These are phyloP conservation scores for Grapholita molesta DNA, from an alignment of 1,140 invertebrate species.

Conservation along the genomic window DNA sequence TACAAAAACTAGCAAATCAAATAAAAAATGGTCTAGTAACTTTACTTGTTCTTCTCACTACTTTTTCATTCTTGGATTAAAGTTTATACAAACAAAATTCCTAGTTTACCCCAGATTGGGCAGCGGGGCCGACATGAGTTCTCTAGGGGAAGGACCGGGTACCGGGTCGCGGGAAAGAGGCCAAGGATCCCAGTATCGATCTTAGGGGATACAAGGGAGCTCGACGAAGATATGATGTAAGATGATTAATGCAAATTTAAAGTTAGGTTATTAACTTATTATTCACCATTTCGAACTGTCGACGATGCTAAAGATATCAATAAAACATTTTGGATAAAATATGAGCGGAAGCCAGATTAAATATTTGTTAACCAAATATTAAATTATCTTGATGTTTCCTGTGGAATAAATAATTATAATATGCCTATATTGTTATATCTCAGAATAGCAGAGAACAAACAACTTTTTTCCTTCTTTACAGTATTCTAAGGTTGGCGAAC, in stretches of 20 bases:
- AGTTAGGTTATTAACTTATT: not conserved
- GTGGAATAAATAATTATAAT: not conserved
- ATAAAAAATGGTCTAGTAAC: too few species aligned
- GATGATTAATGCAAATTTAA: not conserved
- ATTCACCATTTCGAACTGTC: not conserved
- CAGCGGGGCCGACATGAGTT: not conserved
- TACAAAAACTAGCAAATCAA: too few species aligned
- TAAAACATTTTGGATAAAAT: not conserved
- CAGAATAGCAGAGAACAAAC: too few species aligned
- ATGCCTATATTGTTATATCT: not conserved
- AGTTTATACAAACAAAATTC: not conserved
- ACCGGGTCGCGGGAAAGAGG: constrained; percentile 38
- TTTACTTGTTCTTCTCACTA: not conserved
- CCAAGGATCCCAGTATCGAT: constrained; percentile 51
- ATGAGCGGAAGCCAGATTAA: not conserved
- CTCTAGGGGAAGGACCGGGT: not conserved
- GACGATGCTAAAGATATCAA: not conserved
- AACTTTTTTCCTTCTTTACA: not conserved
- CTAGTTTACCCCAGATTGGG: not conserved
- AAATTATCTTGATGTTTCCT: not conserved
- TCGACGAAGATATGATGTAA: not conserved
- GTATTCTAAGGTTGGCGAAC: not conserved
- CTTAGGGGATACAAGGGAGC: constrained; percentile 2
- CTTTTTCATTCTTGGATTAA: not conserved
- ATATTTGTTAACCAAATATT: not conserved